These are phyloP conservation scores for Clavelina lepadiformis DNA, from an alignment of 23 tunicate genomes.

Conservation along the genomic window DNA sequence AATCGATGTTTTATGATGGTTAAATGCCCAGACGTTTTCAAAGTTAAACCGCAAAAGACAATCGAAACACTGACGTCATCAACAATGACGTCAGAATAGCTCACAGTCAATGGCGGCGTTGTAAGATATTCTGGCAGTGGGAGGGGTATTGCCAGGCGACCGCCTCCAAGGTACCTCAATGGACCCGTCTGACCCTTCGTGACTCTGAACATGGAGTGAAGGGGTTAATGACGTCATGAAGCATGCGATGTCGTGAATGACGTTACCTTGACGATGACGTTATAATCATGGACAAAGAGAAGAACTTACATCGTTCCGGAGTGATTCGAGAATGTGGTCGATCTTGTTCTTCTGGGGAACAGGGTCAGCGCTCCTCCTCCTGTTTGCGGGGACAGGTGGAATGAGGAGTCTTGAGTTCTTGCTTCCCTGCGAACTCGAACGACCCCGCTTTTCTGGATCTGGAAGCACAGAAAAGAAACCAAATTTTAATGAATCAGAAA, in stretches of 20 bases:
- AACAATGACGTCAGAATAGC: slow-evolving; percentile 2
- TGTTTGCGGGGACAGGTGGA: background rate
- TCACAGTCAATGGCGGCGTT: slow-evolving; percentile 55
- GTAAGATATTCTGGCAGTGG: slow-evolving; percentile 53
- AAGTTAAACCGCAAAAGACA: no score
- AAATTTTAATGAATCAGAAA: no score
- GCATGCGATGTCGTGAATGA: no score
- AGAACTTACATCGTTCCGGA: background rate
- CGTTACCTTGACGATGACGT: background rate
- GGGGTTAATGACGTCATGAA: no score
- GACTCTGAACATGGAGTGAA: no score
- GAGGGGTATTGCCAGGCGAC: background rate
- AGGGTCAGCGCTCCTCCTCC: slow-evolving; percentile 22
- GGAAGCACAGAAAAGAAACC: no score
- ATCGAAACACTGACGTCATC: background rate
- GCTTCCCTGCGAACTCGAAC: slow-evolving; percentile 15
- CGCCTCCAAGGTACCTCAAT: background rate
- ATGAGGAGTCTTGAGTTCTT: background rate
- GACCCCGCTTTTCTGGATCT: background rate
- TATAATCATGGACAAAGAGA: background rate
- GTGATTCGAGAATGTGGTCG: background rate
- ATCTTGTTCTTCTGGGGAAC: slow-evolving; percentile 5
- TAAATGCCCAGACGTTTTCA: no score
- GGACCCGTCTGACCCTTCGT: background rate
- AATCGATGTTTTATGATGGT: no score